phyloP scores from a whole-genome alignment of 2,113 vertebrate species.

The Menidia beryllina region DNA sequence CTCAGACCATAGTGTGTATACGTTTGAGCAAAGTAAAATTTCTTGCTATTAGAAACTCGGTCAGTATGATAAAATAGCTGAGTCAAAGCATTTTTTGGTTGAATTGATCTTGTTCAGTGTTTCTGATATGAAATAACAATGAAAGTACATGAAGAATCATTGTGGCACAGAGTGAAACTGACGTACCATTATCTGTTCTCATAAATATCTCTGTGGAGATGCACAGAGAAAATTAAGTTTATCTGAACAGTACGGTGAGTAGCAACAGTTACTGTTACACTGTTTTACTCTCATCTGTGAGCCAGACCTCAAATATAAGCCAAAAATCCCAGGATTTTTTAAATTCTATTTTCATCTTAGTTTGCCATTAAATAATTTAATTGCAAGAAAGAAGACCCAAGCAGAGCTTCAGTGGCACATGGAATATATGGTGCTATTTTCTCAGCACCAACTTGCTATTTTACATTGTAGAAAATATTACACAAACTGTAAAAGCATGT shows the following conservation, averaged over 20 bases:
- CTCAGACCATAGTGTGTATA: background rate
- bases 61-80: constrained; percentile 11
- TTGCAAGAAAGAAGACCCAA: too few species aligned
- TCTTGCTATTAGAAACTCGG: background rate
- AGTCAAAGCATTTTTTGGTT: constrained; percentile 12
- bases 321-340: background rate
- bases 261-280: constrained; percentile 5
- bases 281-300: constrained; percentile 8
- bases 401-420: background rate
- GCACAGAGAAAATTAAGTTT: constrained; percentile 26
- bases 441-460: too few species aligned
- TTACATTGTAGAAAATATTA: too few species aligned
- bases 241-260: constrained; percentile 29
- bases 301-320: constrained; percentile 4
- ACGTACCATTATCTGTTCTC: constrained; percentile 30
- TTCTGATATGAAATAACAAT: constrained; percentile 28
- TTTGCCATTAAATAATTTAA: too few species aligned
- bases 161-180: background rate
- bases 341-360: background rate
- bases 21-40: background rate
- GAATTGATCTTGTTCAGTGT: constrained; percentile 43
- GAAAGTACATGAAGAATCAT: constrained; percentile 18
- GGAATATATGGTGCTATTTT: too few species aligned
- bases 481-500: too few species aligned
- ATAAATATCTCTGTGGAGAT: constrained; percentile 40